Conservation (phyloP, 2,797 vertebrate genomes). For the Argyrosomus regius region DNA sequence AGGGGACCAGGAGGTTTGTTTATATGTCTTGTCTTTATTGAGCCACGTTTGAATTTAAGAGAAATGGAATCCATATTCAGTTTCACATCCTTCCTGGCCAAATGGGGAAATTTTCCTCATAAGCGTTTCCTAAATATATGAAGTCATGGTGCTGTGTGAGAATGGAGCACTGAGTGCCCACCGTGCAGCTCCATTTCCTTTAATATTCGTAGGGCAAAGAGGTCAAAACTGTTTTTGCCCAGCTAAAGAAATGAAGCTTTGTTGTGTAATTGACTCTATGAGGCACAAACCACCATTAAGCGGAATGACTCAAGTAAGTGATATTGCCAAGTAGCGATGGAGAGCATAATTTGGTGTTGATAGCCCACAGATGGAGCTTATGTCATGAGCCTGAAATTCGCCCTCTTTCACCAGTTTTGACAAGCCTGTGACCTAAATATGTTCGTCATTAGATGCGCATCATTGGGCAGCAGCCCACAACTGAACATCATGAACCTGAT, state of each 20-base stretch:
- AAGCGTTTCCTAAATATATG: constrained; percentile 75
- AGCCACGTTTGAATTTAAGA: constrained; percentile 68
- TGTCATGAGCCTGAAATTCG: constrained; percentile 23
- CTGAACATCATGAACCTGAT: constrained; percentile 34
- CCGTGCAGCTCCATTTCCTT: constrained; percentile 67
- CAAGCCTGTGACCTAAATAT: constrained; percentile 38
- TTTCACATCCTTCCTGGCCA: constrained; percentile 80
- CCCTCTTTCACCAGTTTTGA: constrained; percentile 23
- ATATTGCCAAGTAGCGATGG: constrained; percentile 49
- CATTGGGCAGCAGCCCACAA: constrained; percentile 15
- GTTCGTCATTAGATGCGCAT: constrained; percentile 23
- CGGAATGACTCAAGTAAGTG: constrained; percentile 41
- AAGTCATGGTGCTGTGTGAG: constrained; percentile 73
- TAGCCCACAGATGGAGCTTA: constrained; percentile 44
- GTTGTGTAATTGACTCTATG: constrained; percentile 29
- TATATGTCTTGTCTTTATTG: constrained; percentile 73
- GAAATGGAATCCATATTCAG: constrained; percentile 75
- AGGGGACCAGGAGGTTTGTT: constrained; percentile 69
- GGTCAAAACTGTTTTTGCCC: constrained; percentile 59
- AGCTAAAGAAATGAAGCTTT: constrained; percentile 58
- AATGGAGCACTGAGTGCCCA: constrained; percentile 56
- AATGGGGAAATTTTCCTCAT: constrained; percentile 72
- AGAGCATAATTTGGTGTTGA: constrained; percentile 45
- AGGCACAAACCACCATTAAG: constrained; percentile 33
- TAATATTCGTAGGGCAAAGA: constrained; percentile 56